Evolutionary conservation across 2,888 invertebrate species (phyloP).

Genomic region (Altica lythri): DNA sequence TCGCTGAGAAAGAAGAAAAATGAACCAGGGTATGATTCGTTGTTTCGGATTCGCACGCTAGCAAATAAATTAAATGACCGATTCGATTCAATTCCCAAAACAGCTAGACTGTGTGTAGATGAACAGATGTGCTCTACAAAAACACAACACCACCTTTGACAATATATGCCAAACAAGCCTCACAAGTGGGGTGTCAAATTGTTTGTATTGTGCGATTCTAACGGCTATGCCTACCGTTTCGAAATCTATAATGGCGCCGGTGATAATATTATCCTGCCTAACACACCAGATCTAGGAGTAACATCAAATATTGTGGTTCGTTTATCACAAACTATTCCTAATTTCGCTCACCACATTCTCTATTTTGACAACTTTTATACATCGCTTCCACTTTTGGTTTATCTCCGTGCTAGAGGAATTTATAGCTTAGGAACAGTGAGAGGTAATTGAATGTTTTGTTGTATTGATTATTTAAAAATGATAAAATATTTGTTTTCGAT

Average conservation of each 20-base stretch:
- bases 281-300: too few relatives aligned
- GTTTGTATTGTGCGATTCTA: slow-evolving; percentile 16
- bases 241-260: too few relatives aligned
- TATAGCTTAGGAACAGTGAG: too few relatives aligned
- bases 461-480: too few relatives aligned
- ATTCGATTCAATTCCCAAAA: not conserved
- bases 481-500: too few relatives aligned
- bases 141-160: slow-evolving; percentile 12
- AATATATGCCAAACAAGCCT: slow-evolving; percentile 2
- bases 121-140: slow-evolving; percentile 27
- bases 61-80: not conserved
- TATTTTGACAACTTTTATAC: not conserved
- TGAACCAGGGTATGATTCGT: not conserved
- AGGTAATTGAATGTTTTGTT: too few relatives aligned
- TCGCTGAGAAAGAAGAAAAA: not conserved
- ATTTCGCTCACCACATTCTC: not conserved
- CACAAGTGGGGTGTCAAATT: slow-evolving; percentile 20
- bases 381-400: not conserved
- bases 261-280: too few relatives aligned
- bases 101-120: slow-evolving; percentile 3
- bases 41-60: not conserved
- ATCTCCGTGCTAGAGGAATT: too few relatives aligned
- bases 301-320: not conserved
- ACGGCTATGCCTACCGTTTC: not conserved
- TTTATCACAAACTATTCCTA: not conserved